A percentile compares a stretch with the other conserved stretches of the same genome.
These are phyloP conservation scores for Homarus americanus DNA, from an alignment of 1,140 invertebrate genomes.

Conservation along the genomic window DNA sequence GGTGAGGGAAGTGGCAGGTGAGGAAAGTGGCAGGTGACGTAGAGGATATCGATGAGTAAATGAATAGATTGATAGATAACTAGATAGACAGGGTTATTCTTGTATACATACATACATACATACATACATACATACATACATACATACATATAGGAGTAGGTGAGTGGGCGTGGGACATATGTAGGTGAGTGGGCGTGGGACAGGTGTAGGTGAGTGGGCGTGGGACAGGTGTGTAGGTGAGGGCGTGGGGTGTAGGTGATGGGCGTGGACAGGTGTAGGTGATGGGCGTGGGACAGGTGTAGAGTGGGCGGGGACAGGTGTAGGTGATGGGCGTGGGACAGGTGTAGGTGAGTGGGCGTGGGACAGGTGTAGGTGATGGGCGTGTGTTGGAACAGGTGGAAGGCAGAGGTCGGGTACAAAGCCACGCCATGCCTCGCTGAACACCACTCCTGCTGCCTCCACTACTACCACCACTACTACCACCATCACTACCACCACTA, in stretches of 20 bases:
- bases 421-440: slow-evolving; percentile 1
- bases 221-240: too few relatives aligned
- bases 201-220: too few relatives aligned
- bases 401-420: neutral
- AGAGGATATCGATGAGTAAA: too few relatives aligned
- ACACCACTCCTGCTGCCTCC: neutral
- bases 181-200: neutral
- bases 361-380: neutral
- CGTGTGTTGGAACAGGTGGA: slow-evolving; percentile 6
- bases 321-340: too few relatives aligned
- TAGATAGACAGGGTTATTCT: too few relatives aligned
- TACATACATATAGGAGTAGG: neutral
- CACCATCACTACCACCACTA: neutral
- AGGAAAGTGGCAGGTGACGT: too few relatives aligned
- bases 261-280: neutral
- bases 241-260: neutral
- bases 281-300: neutral
- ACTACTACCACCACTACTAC: neutral
- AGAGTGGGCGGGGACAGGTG: neutral
- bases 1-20: too few relatives aligned
- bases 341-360: too few relatives aligned
- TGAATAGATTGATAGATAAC: too few relatives aligned
- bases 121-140: slow-evolving; percentile 6
- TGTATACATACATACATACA: neutral
- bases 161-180: neutral